Evolutionary conservation across 2,113 vertebrate genomes (phyloP), one percentile per base, ranked within the genome.

Genomic region (Tetrao urogallus): DNA sequence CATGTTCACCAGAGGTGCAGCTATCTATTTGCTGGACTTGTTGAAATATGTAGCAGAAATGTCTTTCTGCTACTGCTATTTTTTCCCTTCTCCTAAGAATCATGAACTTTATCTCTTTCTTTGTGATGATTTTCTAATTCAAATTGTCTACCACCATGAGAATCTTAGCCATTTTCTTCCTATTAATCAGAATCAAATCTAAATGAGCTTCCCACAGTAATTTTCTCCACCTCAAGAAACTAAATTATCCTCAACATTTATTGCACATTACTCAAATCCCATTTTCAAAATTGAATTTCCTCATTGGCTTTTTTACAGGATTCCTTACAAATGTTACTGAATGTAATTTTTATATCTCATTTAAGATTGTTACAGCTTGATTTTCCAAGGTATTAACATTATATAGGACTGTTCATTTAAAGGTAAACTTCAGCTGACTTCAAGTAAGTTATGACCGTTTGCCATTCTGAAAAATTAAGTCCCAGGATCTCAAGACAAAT

Each of bases 161-260:
- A 95, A 93, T 88, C 74, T 88, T 72, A 88, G 70, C 90, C 88
- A 96, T 93, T 94, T 90, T 70, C 77, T 92, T 89, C 74, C 48
- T 82, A 93, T 96, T 96, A 95, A 93, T 96, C 96, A 93, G 96
- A 36, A 93, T 77, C 94, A 94, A 90, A 96, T 92, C 94, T 95
- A 96, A 96, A 96, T 92, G 93, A 96, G 90, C 81, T 93, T 95
- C 92, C 89, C 94, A 90, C 56, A 89, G 92, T 93, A 90, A 95
- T 96, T 93, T 96, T 94, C 94, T 95, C 74, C 58, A 96, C 84
- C 94, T 95, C 91, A 89, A 90, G 95, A 89, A 96, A 96, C 94
- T 92, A 95, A 89, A 95, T 96, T 94, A 93, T 90, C 92, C 86
- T 96, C 94, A 94, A 94, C 90, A 87, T 94, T 93, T 96, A 96